Percentiles rank a stretch among this genome's conserved stretches.
Conservation (phyloP, 2,113 vertebrate species). For the Mobula birostris region DNA sequence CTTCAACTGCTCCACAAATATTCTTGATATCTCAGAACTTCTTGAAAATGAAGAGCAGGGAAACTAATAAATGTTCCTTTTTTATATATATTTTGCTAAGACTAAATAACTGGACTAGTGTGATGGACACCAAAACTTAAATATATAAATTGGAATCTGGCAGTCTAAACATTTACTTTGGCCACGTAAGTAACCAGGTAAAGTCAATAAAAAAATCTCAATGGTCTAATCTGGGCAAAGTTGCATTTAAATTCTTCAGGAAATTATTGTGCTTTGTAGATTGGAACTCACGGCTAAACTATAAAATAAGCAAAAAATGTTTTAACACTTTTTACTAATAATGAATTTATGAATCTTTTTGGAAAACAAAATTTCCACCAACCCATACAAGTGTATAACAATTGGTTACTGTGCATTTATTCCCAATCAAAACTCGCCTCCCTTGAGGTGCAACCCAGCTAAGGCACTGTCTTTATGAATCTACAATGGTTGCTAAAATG, state of each 20-base stretch:
- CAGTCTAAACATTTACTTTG: neutral
- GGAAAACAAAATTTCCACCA: neutral
- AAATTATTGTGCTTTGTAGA: neutral
- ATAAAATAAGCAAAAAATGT: neutral
- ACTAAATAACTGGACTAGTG: conserved; percentile 14
- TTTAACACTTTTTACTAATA: neutral
- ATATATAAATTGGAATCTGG: neutral
- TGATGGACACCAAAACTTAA: neutral
- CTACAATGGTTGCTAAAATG: neutral
- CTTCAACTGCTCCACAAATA: neutral
- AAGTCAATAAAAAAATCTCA: neutral
- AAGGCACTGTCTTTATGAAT: neutral
- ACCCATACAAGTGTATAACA: neutral
- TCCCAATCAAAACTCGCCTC: neutral
- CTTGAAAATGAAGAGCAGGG: neutral
- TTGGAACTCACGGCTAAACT: neutral
- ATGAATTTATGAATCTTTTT: neutral
- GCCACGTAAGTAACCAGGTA: neutral
- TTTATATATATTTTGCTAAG: neutral
- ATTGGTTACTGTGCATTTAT: neutral
- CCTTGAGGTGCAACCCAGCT: neutral
- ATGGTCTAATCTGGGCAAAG: neutral
- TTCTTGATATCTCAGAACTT: neutral
- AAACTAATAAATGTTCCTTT: too few species aligned
- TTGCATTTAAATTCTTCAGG: neutral